phyloP scores from a whole-genome alignment of 2,888 invertebrate species.

The Cephus pygmeus region DNA sequence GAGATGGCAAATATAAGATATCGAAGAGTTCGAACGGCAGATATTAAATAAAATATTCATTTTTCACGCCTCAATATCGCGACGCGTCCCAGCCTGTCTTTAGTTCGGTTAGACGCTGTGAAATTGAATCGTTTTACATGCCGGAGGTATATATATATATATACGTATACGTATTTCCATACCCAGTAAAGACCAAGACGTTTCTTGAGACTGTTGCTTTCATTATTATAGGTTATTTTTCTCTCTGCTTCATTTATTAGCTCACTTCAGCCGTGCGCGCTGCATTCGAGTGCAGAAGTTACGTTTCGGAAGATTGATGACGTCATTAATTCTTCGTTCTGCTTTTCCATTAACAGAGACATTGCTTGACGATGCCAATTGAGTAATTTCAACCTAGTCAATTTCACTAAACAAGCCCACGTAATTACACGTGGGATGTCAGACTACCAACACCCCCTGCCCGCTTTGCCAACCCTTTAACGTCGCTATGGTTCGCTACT shows the following conservation, averaged over 20 bases:
- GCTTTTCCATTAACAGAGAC: background rate
- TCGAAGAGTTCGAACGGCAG: background rate
- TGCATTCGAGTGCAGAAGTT: no score
- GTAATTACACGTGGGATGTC: background rate
- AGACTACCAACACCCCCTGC: no score
- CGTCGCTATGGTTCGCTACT: background rate
- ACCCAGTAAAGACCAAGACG: no score
- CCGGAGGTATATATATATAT: background rate
- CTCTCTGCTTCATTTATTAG: no score
- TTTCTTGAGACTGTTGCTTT: no score
- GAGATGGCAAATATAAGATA: background rate
- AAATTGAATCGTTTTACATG: background rate
- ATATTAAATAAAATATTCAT: background rate
- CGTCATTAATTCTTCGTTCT: no score
- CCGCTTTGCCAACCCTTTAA: background rate
- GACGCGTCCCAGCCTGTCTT: background rate
- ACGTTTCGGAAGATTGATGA: no score
- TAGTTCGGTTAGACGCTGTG: background rate
- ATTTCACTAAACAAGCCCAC: background rate
- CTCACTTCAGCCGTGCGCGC: no score
- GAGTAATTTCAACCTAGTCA: background rate
- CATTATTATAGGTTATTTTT: no score
- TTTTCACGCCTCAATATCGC: background rate
- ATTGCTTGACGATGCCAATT: background rate
- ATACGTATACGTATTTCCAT: background rate